Evolutionary conservation across 2,113 vertebrate species (phyloP).

Genomic region (Alligator sinensis): DNA sequence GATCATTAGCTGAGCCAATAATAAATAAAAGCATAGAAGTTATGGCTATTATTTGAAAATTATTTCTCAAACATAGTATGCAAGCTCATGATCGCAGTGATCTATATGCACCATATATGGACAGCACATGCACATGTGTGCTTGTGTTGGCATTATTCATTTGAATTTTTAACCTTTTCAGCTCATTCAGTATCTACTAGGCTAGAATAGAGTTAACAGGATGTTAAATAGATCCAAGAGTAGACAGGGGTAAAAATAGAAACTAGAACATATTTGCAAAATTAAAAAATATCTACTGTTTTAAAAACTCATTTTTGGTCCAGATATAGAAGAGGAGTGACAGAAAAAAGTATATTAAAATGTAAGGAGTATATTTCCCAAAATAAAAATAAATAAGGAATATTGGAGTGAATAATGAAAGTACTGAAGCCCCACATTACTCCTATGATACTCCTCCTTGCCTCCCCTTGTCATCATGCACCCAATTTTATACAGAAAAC

Average conservation of each 20-base stretch:
- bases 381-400: neutral
- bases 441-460: neutral
- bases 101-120: neutral
- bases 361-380: neutral
- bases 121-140: fast-evolving
- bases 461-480: neutral
- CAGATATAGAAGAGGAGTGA: neutral
- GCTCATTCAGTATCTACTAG: fast-evolving
- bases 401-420: neutral
- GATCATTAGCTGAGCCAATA: neutral
- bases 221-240: neutral
- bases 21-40: neutral
- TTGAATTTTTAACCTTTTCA: neutral
- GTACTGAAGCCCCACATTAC: neutral
- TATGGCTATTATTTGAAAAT: neutral
- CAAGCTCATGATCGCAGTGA: neutral
- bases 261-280: neutral
- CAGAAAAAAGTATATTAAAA: fast-evolving
- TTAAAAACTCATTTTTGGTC: neutral
- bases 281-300: neutral
- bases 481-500: neutral
- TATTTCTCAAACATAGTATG: neutral
- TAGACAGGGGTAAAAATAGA: neutral
- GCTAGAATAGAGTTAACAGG: neutral
- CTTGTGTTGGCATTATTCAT: neutral